phyloP scores from a whole-genome alignment of 2,113 vertebrate species.

The Gallinago undulata region DNA sequence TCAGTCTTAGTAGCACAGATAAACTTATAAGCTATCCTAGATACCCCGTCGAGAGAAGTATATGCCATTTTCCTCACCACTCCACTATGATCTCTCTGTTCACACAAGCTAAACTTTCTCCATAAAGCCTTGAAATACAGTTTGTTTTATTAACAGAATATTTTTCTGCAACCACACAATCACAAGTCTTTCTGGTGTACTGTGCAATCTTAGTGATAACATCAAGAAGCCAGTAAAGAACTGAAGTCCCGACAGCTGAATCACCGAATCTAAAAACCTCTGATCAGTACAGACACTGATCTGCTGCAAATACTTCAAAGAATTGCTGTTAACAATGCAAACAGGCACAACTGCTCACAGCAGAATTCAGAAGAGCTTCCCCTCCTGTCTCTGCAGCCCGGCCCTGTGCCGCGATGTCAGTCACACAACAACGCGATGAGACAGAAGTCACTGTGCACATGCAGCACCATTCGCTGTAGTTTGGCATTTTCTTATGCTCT shows the following conservation, averaged over 20 bases:
- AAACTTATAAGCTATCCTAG: background rate
- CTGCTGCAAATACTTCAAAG: background rate
- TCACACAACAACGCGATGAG: background rate
- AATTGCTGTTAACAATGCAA: background rate
- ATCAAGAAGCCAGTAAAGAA: background rate
- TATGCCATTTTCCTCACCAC: background rate
- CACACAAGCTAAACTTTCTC: background rate
- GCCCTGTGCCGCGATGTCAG: background rate
- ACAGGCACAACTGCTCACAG: background rate
- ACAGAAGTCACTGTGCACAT: background rate
- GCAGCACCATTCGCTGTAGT: background rate
- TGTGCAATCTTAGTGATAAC: background rate
- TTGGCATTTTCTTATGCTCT: background rate
- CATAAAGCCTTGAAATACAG: background rate
- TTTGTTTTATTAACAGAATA: background rate
- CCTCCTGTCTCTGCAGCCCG: accelerated
- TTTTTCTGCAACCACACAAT: background rate
- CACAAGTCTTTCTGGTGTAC: background rate
- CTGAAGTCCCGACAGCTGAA: background rate
- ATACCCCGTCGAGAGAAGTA: background rate
- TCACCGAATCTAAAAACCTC: background rate
- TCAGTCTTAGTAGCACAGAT: background rate
- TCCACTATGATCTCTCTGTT: background rate
- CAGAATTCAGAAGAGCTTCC: background rate
- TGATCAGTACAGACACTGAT: background rate